A percentile compares a stretch with the other conserved stretches of the same genome.
Conservation (phyloP, 2,888 invertebrate genomes). For the Parnassius glacialis region DNA sequence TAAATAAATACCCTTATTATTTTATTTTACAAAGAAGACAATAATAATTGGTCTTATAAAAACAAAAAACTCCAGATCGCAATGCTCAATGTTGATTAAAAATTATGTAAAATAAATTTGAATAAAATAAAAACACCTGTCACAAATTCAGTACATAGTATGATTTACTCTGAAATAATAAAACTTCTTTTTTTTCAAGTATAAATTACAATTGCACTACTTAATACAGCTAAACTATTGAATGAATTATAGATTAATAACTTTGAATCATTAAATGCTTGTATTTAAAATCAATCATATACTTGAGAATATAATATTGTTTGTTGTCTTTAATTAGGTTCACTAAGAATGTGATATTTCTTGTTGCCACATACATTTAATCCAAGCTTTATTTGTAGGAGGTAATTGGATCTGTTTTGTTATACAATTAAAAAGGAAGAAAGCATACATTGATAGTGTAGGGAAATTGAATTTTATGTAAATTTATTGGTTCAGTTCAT, state of each 20-base stretch:
- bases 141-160: too few relatives aligned
- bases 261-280: background rate
- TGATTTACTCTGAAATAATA: too few relatives aligned
- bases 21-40: background rate
- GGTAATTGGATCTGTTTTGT: slow-evolving; percentile 22
- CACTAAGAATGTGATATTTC: slow-evolving; percentile 12
- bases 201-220: background rate
- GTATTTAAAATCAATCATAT: slow-evolving; percentile 8
- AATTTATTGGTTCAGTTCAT: slow-evolving; percentile 25
- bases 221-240: slow-evolving; percentile 2
- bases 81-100: too few relatives aligned
- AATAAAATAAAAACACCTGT: too few relatives aligned
- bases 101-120: too few relatives aligned
- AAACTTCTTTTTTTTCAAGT: too few relatives aligned
- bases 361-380: slow-evolving; percentile 10
- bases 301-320: slow-evolving; percentile 4
- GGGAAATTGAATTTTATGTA: background rate
- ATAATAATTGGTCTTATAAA: background rate
- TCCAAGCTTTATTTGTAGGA: slow-evolving; percentile 11
- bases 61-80: too few relatives aligned
- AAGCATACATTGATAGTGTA: slow-evolving; percentile 21
- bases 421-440: background rate
- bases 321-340: slow-evolving; percentile 8
- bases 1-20: too few relatives aligned
- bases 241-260: background rate